These are phyloP conservation scores for Bombus sibiricus DNA, from an alignment of 1,140 invertebrate genomes.

Conservation along the genomic window DNA sequence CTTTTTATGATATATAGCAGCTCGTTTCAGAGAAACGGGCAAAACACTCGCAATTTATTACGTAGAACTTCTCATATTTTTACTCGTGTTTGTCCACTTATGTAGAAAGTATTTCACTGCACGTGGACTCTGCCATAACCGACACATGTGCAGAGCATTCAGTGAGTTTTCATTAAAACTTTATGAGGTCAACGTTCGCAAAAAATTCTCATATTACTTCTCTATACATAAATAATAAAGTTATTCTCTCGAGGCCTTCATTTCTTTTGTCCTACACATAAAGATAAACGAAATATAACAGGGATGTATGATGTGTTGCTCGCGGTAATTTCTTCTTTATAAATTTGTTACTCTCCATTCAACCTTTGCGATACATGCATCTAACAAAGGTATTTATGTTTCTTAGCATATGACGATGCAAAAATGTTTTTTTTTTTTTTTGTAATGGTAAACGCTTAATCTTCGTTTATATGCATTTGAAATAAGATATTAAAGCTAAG, in stretches of 20 bases:
- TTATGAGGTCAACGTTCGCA: slow-evolving; percentile 49
- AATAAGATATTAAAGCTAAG: neutral
- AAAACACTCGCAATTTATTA: slow-evolving; percentile 32
- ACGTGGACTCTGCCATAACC: slow-evolving; percentile 57
- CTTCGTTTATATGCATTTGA: neutral
- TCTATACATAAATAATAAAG: slow-evolving; percentile 57
- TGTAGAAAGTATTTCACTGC: slow-evolving; percentile 40
- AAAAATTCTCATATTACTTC: slow-evolving; percentile 54
- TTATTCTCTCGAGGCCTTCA: slow-evolving; percentile 1
- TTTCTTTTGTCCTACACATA: neutral
- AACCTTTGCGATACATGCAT: too few relatives aligned
- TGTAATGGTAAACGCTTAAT: too few relatives aligned
- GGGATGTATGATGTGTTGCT: neutral
- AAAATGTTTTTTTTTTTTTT: too few relatives aligned
- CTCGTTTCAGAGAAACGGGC: neutral
- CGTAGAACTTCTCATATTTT: slow-evolving; percentile 37
- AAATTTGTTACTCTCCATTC: neutral
- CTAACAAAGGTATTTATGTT: neutral
- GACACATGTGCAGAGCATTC: slow-evolving; percentile 57
- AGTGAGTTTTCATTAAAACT: slow-evolving; percentile 69
- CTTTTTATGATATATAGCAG: neutral
- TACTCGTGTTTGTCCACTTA: slow-evolving; percentile 41
- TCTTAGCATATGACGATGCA: neutral
- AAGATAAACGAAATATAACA: neutral
- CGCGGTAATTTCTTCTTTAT: neutral